Evolutionary conservation across 1,140 invertebrate genomes (phyloP).

Genomic region (Drosophila nigrodunni): DNA sequence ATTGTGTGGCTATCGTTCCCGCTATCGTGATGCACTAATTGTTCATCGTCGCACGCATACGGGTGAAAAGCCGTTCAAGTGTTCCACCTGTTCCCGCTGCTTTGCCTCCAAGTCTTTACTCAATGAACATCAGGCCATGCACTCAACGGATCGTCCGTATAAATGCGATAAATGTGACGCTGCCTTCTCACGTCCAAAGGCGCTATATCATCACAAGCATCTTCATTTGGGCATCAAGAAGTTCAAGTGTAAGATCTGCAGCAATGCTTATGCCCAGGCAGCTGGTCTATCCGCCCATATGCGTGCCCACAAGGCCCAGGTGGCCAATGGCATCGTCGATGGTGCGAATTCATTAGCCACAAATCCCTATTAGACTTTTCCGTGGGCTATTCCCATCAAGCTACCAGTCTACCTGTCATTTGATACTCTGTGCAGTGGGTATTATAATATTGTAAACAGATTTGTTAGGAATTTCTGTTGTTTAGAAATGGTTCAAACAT

Average conservation of each 20-base stretch:
- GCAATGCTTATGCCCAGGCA: conserved; percentile 77
- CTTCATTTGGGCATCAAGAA: conserved; percentile 94
- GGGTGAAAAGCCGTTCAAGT: conserved; percentile 96
- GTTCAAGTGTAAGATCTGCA: conserved; percentile 89
- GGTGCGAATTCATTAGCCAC: neutral
- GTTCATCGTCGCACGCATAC: conserved; percentile 98
- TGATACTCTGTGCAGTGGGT: no score
- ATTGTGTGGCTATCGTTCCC: conserved; percentile 71
- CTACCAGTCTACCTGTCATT: neutral
- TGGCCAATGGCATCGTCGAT: conserved; percentile 18
- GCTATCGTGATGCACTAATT: conserved; percentile 91
- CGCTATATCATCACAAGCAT: conserved; percentile 92
- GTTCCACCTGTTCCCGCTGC: conserved; percentile 57
- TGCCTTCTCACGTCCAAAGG: conserved; percentile 93
- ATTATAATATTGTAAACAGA: no score
- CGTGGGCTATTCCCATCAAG: neutral
- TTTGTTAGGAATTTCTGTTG: no score
- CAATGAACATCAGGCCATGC: conserved; percentile 88
- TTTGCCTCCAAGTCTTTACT: conserved; percentile 75
- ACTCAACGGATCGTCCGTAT: conserved; percentile 92
- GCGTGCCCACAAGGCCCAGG: conserved; percentile 68
- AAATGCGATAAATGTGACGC: conserved; percentile 90
- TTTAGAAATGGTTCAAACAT: neutral
- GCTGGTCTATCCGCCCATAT: conserved; percentile 78
- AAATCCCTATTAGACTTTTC: neutral